phyloP scores from a whole-genome alignment of 2,888 invertebrate species.

The Hartigia nigra region DNA sequence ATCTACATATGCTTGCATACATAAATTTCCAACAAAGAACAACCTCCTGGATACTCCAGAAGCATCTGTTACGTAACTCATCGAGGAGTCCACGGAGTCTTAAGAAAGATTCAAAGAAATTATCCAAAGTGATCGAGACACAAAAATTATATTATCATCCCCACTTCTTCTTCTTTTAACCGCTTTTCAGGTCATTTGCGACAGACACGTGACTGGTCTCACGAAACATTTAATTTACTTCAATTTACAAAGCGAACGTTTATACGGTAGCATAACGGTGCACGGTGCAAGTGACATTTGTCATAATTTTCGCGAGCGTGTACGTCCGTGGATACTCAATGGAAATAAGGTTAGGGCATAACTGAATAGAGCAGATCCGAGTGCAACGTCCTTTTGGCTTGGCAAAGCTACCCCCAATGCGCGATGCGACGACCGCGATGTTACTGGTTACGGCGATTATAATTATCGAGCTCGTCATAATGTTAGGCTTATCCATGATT shows the following conservation, averaged over 20 bases:
- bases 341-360: neutral
- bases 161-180: neutral
- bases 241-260: neutral
- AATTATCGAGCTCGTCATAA: constrained; percentile 55
- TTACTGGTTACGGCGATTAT: constrained; percentile 57
- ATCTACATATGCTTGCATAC: neutral
- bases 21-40: too few relatives aligned
- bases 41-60: neutral
- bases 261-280: neutral
- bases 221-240: neutral
- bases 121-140: neutral
- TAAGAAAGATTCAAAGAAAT: neutral
- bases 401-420: neutral
- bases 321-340: neutral
- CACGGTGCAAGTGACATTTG: neutral
- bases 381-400: neutral
- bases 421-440: constrained; percentile 19
- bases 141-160: neutral
- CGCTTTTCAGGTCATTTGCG: neutral
- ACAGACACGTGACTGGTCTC: neutral
- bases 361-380: neutral
- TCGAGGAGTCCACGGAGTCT: neutral
- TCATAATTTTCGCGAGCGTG: neutral
- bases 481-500: constrained; percentile 43
- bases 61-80: neutral